phyloP scores from a whole-genome alignment of 2,888 invertebrate genomes.

The Scaptomyza flava region DNA sequence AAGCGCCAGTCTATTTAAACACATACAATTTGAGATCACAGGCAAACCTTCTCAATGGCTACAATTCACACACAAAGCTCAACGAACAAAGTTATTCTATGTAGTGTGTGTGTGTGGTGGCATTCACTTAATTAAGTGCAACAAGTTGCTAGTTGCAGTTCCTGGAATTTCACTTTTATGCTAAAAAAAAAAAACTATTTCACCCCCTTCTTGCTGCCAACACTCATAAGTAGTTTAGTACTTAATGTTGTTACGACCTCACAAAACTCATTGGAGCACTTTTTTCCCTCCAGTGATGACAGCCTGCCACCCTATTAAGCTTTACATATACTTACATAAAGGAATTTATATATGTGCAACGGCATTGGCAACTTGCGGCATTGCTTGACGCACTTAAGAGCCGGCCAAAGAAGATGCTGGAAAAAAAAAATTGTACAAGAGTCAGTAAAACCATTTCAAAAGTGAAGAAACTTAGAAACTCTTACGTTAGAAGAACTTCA shows the following conservation, averaged over 20 bases:
- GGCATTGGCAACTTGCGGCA: slow-evolving; percentile 14
- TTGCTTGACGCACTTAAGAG: slow-evolving; percentile 32
- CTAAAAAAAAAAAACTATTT: not conserved
- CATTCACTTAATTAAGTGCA: slow-evolving; percentile 13
- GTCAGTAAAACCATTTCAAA: too few relatives aligned
- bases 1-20: not conserved
- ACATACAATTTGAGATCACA: not conserved
- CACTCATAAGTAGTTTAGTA: slow-evolving; percentile 33
- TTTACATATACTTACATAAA: not conserved
- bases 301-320: not conserved
- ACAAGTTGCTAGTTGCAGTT: slow-evolving; percentile 20
- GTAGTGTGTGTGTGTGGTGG: not conserved
- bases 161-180: not conserved
- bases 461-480: too few relatives aligned
- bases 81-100: not conserved
- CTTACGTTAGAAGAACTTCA: too few relatives aligned
- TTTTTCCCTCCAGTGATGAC: not conserved
- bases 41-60: not conserved
- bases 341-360: not conserved
- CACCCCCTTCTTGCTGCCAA: not conserved
- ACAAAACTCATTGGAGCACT: slow-evolving; percentile 18
- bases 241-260: slow-evolving; percentile 33
- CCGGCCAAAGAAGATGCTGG: not conserved
- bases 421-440: too few relatives aligned
- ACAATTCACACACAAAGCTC: slow-evolving; percentile 4